These are phyloP conservation scores for Saccostrea cuccullata DNA, from an alignment of 1,140 invertebrate species.

Conservation along the genomic window DNA sequence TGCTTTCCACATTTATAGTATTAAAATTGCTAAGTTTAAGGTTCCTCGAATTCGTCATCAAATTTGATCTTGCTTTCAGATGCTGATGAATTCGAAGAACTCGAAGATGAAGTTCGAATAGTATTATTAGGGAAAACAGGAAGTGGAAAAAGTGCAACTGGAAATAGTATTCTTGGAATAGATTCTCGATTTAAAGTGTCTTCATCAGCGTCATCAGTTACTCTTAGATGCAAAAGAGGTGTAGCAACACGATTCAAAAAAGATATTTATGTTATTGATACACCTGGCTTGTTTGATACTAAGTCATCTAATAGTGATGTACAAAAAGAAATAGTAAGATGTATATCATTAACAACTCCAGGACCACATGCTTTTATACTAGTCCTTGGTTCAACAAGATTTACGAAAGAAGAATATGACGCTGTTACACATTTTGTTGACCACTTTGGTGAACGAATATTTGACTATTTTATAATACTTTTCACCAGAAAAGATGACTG, in stretches of 20 bases:
- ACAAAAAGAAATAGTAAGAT: neutral
- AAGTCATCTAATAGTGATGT: neutral
- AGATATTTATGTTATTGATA: neutral
- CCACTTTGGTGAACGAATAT: neutral
- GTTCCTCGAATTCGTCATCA: too few relatives aligned
- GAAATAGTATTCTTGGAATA: constrained; percentile 8
- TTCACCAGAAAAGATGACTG: too few relatives aligned
- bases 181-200: neutral
- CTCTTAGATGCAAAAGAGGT: too few relatives aligned
- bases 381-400: neutral
- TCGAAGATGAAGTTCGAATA: neutral
- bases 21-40: too few relatives aligned
- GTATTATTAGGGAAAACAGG: constrained; percentile 10
- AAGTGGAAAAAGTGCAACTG: constrained; percentile 35
- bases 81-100: too few relatives aligned
- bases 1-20: too few relatives aligned
- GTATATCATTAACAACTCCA: neutral
- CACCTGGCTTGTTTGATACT: neutral
- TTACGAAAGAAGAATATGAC: neutral
- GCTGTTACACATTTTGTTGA: neutral
- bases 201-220: neutral
- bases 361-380: neutral
- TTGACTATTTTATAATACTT: too few relatives aligned
- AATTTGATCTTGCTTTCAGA: too few relatives aligned
- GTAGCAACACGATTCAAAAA: neutral